These are phyloP conservation scores for Lemur catta DNA, from an alignment of 2,797 vertebrate genomes.

Conservation along the genomic window DNA sequence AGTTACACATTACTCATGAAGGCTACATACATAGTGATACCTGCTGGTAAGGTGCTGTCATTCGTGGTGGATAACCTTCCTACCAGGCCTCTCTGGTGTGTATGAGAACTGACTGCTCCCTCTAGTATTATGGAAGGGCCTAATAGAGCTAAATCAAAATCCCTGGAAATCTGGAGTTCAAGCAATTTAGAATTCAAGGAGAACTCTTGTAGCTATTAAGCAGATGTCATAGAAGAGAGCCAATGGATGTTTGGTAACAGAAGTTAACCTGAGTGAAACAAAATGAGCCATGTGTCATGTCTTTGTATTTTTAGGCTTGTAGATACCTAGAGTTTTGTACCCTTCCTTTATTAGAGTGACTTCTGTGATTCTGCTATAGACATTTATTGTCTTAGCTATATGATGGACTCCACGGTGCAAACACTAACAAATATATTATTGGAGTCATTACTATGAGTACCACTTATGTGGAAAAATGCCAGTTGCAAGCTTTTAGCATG, in stretches of 20 bases:
- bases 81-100: background rate
- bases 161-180: background rate
- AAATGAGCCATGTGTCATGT: background rate
- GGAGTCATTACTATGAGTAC: background rate
- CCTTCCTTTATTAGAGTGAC: background rate
- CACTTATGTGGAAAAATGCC: background rate
- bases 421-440: background rate
- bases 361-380: background rate
- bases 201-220: background rate
- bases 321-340: background rate
- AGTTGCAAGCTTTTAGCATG: background rate
- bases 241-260: background rate
- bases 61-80: background rate
- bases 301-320: constrained; percentile 8
- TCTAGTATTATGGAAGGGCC: background rate
- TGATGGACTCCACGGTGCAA: background rate
- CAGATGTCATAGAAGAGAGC: background rate
- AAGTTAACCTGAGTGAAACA: background rate
- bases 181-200: background rate
- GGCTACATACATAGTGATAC: background rate
- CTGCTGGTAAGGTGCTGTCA: background rate
- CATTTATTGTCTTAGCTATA: background rate
- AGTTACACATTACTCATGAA: background rate
- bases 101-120: background rate
- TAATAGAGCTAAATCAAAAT: background rate